These are phyloP conservation scores for Scaptomyza pallida DNA, from an alignment of 1,140 invertebrate species.

Conservation along the genomic window DNA sequence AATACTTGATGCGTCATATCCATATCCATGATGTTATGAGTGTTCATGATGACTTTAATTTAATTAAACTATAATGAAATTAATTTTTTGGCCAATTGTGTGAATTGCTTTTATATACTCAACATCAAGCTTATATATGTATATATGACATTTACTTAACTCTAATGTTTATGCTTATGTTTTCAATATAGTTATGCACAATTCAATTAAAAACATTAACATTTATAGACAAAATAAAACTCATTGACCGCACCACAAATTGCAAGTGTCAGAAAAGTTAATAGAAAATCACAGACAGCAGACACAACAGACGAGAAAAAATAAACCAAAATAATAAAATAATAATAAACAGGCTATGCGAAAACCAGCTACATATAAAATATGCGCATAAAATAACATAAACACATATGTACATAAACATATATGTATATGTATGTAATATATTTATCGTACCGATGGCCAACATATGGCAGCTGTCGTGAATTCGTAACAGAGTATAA, in stretches of 20 bases:
- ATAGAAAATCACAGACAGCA: slow-evolving; percentile 24
- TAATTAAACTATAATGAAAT: too few relatives aligned
- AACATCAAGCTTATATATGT: too few relatives aligned
- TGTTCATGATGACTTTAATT: too few relatives aligned
- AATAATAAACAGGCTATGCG: slow-evolving; percentile 33
- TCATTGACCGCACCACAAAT: not conserved
- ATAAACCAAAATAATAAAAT: too few relatives aligned
- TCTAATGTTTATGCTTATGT: too few relatives aligned
- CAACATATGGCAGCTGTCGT: slow-evolving; percentile 70
- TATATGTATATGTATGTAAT: slow-evolving; percentile 23
- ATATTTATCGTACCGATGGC: slow-evolving; percentile 49
- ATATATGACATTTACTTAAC: too few relatives aligned
- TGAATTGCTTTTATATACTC: too few relatives aligned
- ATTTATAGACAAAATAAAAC: not conserved
- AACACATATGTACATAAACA: slow-evolving; percentile 21
- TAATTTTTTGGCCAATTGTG: too few relatives aligned
- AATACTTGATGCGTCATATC: too few relatives aligned
- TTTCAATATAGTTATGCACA: not conserved
- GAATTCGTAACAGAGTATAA: slow-evolving; percentile 55
- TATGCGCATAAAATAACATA: slow-evolving; percentile 22
- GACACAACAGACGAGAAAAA: slow-evolving; percentile 21
- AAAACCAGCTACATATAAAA: slow-evolving; percentile 55
- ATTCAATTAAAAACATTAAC: slow-evolving; percentile 2
- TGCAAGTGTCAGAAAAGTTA: slow-evolving; percentile 10
- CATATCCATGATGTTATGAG: too few relatives aligned